A percentile compares a stretch with the other conserved stretches of the same genome.
phyloP scores from a whole-genome alignment of 2,113 vertebrate genomes.

The Acrocephalus arundinaceus region DNA sequence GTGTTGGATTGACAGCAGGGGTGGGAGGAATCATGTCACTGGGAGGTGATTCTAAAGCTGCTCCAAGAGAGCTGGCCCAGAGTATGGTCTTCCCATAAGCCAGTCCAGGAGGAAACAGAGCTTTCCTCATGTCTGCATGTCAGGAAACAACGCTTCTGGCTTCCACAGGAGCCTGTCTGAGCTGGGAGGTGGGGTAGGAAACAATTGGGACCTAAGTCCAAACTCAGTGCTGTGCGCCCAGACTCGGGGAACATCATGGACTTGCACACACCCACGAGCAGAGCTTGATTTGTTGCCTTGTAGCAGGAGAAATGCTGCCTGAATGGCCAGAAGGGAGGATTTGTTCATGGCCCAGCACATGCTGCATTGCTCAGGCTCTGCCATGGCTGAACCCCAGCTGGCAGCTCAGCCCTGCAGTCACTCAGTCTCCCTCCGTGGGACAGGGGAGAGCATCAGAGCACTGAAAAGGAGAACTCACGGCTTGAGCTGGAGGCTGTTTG shows the following conservation, averaged over 20 bases:
- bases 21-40: neutral
- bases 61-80: neutral
- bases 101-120: neutral
- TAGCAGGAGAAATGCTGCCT: neutral
- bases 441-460: neutral
- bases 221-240: neutral
- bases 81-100: neutral
- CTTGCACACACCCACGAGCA: neutral
- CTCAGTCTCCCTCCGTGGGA: neutral
- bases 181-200: neutral
- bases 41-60: neutral
- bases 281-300: neutral
- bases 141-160: neutral
- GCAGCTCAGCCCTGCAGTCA: neutral
- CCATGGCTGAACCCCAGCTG: neutral
- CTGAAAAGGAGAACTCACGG: neutral
- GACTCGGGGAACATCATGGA: neutral
- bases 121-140: neutral
- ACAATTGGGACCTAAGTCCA: neutral
- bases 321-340: neutral
- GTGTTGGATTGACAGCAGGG: neutral
- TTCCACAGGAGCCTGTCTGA: neutral
- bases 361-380: neutral
- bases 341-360: neutral
- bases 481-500: neutral